Evolutionary conservation across 2,888 invertebrate species (phyloP), one percentile per base, ranked within the genome.

Genomic region (Zygaena filipendulae): DNA sequence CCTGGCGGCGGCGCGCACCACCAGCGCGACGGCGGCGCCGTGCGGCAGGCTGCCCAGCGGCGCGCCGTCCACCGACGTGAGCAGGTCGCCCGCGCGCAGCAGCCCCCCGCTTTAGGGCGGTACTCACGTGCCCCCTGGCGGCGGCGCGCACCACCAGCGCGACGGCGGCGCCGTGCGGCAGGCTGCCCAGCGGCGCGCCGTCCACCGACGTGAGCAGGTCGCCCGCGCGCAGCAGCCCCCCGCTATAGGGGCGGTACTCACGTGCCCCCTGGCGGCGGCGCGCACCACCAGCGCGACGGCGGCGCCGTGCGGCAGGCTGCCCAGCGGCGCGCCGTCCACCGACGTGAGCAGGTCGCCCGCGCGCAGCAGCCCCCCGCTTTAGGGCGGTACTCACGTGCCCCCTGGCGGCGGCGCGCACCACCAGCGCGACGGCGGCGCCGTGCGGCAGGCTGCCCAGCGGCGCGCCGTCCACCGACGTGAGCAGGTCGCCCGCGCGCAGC

Each of bases 131-230:
- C 3, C 97, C 96, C 40, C 90, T 85, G 14, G 88, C 82, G 0
- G 95, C 94, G 0, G 97, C 96, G 30, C 59, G 66, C 32, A 94
- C 93, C 83, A 98, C 96, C 41, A 95, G 81, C 37, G 94, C 90
- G 3, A 98, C 97, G 1, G 97, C 97, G 47, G 91, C 89, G 40
- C 93, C 91, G 70, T 98, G 97, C 2, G 95, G 92, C 2, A 95
- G 91, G 46, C 80, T 77, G 42, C 89, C 82, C 21, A 95, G 89
- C 39, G 88, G 87, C 21, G 87, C 84, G 10, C 92, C 92, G 68
- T 99, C 97, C 30, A 99, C 97, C 29, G 92, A 92, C 28, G 97
- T 86, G 35, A 99, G 92, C 61, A 98, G 89, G 67, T 99, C 99
- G 0, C 96, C 96, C 0, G 94, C 90, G 21, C 89, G 86, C 29